Evolutionary conservation across 2,888 invertebrate species (phyloP).

Genomic region (Troides oblongomaculatus): DNA sequence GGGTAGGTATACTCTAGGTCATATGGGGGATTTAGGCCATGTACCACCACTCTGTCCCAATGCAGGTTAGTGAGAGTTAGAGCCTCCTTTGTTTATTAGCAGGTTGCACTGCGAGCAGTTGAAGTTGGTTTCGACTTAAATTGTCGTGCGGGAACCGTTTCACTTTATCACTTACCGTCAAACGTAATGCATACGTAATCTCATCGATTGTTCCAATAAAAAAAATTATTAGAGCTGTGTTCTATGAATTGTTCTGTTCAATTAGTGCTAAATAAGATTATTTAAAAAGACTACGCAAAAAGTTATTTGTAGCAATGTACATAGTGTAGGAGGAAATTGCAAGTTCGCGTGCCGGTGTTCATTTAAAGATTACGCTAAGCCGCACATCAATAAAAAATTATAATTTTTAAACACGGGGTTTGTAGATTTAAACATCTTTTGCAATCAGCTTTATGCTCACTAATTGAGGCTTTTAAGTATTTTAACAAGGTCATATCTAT

Average conservation of each 20-base stretch:
- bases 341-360: conserved; percentile 30
- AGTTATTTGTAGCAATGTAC: conserved; percentile 5
- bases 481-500: conserved; percentile 5
- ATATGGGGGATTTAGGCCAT: too few relatives aligned
- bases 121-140: too few relatives aligned
- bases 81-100: too few relatives aligned
- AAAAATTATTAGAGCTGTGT: neutral
- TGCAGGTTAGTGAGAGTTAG: too few relatives aligned
- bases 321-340: conserved; percentile 25
- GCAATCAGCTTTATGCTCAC: conserved; percentile 15
- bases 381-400: conserved; percentile 30
- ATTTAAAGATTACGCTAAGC: conserved; percentile 28
- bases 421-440: conserved; percentile 8
- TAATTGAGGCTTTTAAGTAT: conserved; percentile 8
- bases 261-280: neutral
- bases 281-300: conserved; percentile 18
- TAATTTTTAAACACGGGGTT: conserved; percentile 28
- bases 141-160: too few relatives aligned
- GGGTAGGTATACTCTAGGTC: too few relatives aligned
- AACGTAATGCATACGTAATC: too few relatives aligned
- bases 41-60: too few relatives aligned
- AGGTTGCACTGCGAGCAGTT: too few relatives aligned
- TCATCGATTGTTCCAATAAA: neutral
- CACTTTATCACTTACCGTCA: too few relatives aligned
- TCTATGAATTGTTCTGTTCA: neutral